A percentile compares a stretch with the other conserved stretches of the same genome.
phyloP scores from a whole-genome alignment of 2,888 invertebrate species.

The Hydriomena furcata region DNA sequence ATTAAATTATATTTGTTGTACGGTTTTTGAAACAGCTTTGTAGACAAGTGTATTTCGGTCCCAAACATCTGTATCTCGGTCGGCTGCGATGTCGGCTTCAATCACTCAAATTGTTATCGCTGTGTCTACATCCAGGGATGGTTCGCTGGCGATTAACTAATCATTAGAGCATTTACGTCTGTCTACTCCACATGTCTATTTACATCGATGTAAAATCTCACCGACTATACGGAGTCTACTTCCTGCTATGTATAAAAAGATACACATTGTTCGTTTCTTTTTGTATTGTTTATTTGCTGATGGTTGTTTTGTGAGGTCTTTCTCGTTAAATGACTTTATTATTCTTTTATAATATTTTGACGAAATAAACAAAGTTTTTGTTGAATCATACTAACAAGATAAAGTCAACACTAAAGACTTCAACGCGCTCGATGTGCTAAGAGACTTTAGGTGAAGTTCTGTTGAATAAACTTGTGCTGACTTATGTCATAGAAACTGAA shows the following conservation, averaged over 20 bases:
- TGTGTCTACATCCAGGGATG: constrained; percentile 51
- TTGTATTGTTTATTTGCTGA: constrained; percentile 1
- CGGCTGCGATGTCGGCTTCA: constrained; percentile 51
- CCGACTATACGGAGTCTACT: constrained; percentile 17
- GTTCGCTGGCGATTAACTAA: constrained; percentile 56
- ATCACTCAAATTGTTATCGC: constrained; percentile 60
- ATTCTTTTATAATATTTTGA: not conserved
- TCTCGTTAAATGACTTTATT: not conserved
- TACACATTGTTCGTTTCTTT: constrained; percentile 22
- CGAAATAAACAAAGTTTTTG: not conserved
- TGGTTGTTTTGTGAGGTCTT: not conserved
- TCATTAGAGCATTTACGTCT: constrained; percentile 47
- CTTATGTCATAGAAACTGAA: not conserved
- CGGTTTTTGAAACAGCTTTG: constrained; percentile 20
- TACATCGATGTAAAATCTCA: constrained; percentile 27
- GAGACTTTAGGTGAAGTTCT: not conserved
- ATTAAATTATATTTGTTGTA: too few species aligned
- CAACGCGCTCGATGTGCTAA: constrained; percentile 7
- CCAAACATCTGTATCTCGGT: constrained; percentile 47
- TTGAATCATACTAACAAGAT: not conserved
- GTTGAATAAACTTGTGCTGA: not conserved
- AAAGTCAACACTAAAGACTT: constrained; percentile 11
- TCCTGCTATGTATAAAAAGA: constrained; percentile 27
- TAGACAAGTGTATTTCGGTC: constrained; percentile 22
- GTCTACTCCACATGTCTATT: constrained; percentile 39